Base-by-base conservation (phyloP, 2,113 vertebrate species). In the Plecotus auritus region DNA sequence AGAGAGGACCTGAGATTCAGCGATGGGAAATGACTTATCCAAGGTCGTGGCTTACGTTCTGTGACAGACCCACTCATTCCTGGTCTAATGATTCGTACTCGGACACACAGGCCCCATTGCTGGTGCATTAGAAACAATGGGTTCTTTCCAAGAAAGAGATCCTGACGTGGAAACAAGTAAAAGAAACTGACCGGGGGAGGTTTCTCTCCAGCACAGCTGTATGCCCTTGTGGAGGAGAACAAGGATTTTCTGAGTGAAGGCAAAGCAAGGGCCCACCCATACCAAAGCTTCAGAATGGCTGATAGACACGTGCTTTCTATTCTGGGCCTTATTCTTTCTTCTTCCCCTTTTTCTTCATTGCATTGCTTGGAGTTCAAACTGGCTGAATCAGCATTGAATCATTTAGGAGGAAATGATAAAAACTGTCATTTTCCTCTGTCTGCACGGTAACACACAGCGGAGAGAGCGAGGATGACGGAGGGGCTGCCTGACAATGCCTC, bases 351-450 rank as follows among this genome's bases (percentile, higher is more conserved):
- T 89, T 84, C 51, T 88, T 78, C 89, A 42, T 73, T 95, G 93
- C 45, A 74, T n/a, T 70, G 95, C 83, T 1, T 72, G 54, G 89
- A 85, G 80, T 76, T 74, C 85, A 93, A 97, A 97, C 3, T 23
- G 64, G 82, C 96, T 96, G 80, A 93, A 92, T 90, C 97, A 97
- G 96, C 97, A 96, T 35, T 45, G 74, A 95, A 91, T 76, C 93
- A 85, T 96, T 94, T 77, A 97, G 85, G 54, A 85, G 89, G 95
- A 90, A 98, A 93, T 42, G 89, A 95, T 93, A 97, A 95, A 97
- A 97, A 92, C 83, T 37, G 87, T 73, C 92, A 93, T 76, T 93
- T 85, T 91, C 76, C 70, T 67, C 45, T 93, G 66, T 28, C 22
- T 37, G 77, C 78, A 42, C 18, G 14, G 91, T 4, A 76, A 84